These are phyloP conservation scores for Cartodere bifasciata DNA, from an alignment of 2,888 invertebrate genomes.

Conservation along the genomic window DNA sequence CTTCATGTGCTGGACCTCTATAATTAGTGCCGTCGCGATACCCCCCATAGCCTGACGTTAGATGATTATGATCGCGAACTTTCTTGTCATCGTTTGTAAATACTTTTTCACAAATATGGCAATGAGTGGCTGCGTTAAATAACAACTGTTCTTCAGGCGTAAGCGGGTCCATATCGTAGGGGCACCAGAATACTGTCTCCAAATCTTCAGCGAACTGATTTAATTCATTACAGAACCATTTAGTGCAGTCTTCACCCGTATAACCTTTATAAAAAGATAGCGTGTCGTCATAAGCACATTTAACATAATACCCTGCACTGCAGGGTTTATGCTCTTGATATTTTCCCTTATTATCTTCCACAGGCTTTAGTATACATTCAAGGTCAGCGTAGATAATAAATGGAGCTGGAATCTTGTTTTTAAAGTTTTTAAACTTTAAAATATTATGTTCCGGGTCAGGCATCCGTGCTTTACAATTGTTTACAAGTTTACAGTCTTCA, in stretches of 20 bases:
- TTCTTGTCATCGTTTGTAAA: too few relatives aligned
- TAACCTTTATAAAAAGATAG: conserved; percentile 8
- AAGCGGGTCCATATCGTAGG: conserved; percentile 7
- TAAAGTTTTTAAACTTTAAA: conserved; percentile 7
- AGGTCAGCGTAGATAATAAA: conserved; percentile 11
- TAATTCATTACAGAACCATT: conserved; percentile 9
- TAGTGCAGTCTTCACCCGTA: conserved; percentile 10
- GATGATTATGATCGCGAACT: conserved; percentile 6
- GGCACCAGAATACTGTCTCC: conserved; percentile 11
- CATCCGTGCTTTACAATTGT: conserved; percentile 5
- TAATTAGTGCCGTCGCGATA: too few relatives aligned
- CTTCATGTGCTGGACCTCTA: conserved; percentile 7
- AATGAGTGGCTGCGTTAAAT: conserved; percentile 5
- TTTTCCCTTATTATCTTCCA: background rate
- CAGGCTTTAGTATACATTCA: conserved; percentile 7
- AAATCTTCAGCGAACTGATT: conserved; percentile 9
- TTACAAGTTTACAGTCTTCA: conserved; percentile 9
- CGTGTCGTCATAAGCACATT: conserved; percentile 11
- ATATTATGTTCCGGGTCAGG: conserved; percentile 2
- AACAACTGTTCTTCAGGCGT: conserved; percentile 4
- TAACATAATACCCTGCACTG: conserved; percentile 10
- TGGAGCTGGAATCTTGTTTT: conserved; percentile 7
- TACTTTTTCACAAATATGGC: conserved; percentile 12
- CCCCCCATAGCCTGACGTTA: background rate
- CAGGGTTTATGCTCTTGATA: conserved; percentile 10